Base-by-base conservation (phyloP, 1,140 invertebrate species). In the Muscidifurax raptorellus region DNA sequence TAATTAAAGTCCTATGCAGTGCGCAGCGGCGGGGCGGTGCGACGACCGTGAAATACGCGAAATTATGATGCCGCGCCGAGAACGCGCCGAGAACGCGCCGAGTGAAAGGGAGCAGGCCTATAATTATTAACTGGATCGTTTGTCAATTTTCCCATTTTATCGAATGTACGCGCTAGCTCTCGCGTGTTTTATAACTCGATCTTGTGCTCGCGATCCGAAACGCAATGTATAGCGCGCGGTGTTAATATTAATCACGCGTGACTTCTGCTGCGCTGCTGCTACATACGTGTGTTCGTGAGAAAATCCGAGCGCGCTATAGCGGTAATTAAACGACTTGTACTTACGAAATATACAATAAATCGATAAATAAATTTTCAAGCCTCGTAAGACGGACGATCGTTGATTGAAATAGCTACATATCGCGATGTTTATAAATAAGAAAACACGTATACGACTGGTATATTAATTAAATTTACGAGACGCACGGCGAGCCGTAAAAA, bases 11-110 rank as follows among this genome's bases (percentile, higher is more conserved):
- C 36, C 9, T 10, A 40, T 0, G 36, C 5, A 6, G 32, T 5
- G 32, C 2, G 32, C 32, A 32, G 5, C 2, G 32, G 2, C 15
- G 32, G 76, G 79, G 30, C 75, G 79, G 75, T 83, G 32, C 52
- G 25, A 10, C 40, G 40, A 83, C 80, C 71, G 76, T 74, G 83
- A 79, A 75, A 86, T 84, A 15, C 69, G 84, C 40, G 59, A 59
- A 44, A 44, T 75, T 75, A 44, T n/a, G 72, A 75, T 25, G 32
- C 15, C 32, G 71, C 32, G 32, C n/a, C n/a, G n/a, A n/a, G n/a
- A n/a, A n/a, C n/a, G n/a, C n/a, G n/a, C n/a, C n/a, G n/a, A n/a
- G n/a, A 72, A 36, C 12, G 36, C 36, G 36, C 36, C 36, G n/a
- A 75, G 72, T 75, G 72, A 75, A 75, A 75, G 40, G 72, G n/a